These are phyloP conservation scores for Rhingia rostrata DNA, from an alignment of 2,888 invertebrate genomes.

Conservation along the genomic window DNA sequence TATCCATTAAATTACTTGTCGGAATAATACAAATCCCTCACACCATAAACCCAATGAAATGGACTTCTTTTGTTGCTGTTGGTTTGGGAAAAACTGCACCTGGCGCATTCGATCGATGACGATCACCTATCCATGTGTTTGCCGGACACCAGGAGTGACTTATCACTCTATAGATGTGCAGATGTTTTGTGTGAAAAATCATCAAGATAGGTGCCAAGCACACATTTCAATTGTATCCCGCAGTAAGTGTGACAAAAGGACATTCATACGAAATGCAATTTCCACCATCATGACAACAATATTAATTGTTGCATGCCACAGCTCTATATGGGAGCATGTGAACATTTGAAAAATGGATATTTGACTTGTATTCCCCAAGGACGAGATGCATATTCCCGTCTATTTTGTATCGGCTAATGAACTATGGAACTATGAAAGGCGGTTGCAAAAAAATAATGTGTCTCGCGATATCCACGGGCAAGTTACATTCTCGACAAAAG, in stretches of 20 bases:
- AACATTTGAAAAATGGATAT: neutral
- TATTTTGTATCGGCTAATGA: neutral
- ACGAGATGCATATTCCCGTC: too few relatives aligned
- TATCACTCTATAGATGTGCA: constrained; percentile 58
- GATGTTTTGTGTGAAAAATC: constrained; percentile 63
- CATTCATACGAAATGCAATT: constrained; percentile 30
- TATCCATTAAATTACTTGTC: constrained; percentile 36
- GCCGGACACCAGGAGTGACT: constrained; percentile 64
- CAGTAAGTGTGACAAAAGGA: constrained; percentile 68
- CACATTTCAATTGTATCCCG: constrained; percentile 42
- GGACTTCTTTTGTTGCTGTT: constrained; percentile 29
- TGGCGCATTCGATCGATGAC: constrained; percentile 36
- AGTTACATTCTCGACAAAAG: constrained; percentile 27
- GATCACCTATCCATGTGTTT: constrained; percentile 36
- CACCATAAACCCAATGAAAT: constrained; percentile 25
- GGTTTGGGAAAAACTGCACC: constrained; percentile 37
- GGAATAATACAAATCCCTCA: constrained; percentile 34
- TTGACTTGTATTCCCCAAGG: too few relatives aligned
- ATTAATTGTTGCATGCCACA: constrained; percentile 28
- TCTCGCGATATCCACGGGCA: neutral
- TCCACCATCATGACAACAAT: constrained; percentile 11
- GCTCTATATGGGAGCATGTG: constrained; percentile 6
- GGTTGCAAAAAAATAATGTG: too few relatives aligned
- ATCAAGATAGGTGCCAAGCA: constrained; percentile 30
- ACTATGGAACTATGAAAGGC: too few relatives aligned